Evolutionary conservation across 2,113 vertebrate species (phyloP), one percentile per base, ranked within the genome.

Genomic region (Okapia johnstoni): DNA sequence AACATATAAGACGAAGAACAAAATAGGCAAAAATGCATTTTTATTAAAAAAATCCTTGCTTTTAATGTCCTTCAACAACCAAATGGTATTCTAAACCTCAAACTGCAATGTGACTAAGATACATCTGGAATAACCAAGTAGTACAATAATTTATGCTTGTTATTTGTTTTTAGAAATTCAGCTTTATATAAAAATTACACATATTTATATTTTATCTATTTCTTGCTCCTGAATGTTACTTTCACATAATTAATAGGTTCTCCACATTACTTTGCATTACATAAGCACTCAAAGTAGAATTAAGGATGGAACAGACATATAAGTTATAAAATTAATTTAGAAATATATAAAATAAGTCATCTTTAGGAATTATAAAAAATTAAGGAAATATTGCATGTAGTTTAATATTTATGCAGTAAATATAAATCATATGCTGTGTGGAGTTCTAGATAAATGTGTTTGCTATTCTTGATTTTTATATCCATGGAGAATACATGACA

Each of bases 141-240:
- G 14, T 92, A 93, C 80, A 96, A 83, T 85, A 88, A 85, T 36
- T 60, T 88, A 60, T 88, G 66, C 43, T 70, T 85, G 25, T 16
- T 73, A 40, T 83, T 90, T 90, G 84, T 60, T 92, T 95, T 76
- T n/a, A 52, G 95, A 94, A 85, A 48, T 60, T 25, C n/a, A 73
- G 40, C 57, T 93, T 33, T 55, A 77, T n/a, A 57, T 55, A 57
- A 81, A n/a, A 93, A 91, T 4, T 52, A 50, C 5, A 52, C 46
- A 50, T 50, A 80, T 80, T 52, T 80, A 57, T 87, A 63, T 85
- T 61, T 85, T 33, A 33, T 48, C n/a, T 88, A 26, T 88, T 25
- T n/a, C 8, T 93, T 81, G 7, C 11, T 88, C 5, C 36, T 86
- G 17, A 95, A 48, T 93, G 9, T 88, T 86, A 76, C 57, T 94